Evolutionary conservation across 2,797 vertebrate species (phyloP).

Genomic region (Bufotes viridis): DNA sequence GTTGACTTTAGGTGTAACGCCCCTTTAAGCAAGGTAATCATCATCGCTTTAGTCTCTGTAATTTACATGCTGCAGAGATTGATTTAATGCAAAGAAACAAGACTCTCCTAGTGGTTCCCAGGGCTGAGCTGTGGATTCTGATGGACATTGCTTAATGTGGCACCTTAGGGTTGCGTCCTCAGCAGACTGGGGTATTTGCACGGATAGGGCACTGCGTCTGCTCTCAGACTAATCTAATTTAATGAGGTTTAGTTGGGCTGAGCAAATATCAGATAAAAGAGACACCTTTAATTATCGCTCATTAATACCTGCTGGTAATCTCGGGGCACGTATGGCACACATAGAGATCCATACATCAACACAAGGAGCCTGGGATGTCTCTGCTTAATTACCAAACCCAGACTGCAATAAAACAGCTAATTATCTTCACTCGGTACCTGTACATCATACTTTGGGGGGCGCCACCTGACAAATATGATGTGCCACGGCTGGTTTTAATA

Average conservation of each 20-base stretch:
- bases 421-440: background rate
- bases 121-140: background rate
- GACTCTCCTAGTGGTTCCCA: background rate
- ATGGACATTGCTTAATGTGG: background rate
- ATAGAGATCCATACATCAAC: background rate
- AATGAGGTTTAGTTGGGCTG: too few relatives aligned
- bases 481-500: too few relatives aligned
- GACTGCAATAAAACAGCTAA: slow-evolving; percentile 41
- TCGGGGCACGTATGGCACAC: background rate
- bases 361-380: background rate
- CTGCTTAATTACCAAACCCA: background rate
- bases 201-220: background rate
- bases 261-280: slow-evolving; percentile 41
- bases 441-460: background rate
- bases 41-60: too few relatives aligned
- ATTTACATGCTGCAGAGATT: too few relatives aligned
- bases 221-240: slow-evolving; percentile 41
- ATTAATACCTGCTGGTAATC: slow-evolving; percentile 28
- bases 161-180: too few relatives aligned
- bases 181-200: background rate
- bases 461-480: too few relatives aligned
- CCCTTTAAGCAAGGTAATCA: background rate
- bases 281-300: slow-evolving; percentile 23
- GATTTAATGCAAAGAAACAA: too few relatives aligned
- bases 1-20: background rate